Evolutionary conservation across 2,888 invertebrate species (phyloP).

Genomic region (Xestia ashworthii): DNA sequence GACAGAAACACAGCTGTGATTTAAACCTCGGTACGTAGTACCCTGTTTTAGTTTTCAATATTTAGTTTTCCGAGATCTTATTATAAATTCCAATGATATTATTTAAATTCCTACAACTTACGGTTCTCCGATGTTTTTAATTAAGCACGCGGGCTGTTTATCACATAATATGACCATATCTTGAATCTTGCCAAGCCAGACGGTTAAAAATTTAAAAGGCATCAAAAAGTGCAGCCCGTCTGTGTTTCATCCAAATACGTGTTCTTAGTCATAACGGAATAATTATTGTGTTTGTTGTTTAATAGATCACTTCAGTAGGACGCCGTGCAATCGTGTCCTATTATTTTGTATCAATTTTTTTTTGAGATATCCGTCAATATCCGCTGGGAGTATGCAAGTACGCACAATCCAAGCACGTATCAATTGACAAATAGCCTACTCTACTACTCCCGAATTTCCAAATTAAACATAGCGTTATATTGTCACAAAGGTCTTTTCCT

Average conservation of each 20-base stretch:
- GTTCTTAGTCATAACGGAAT: not conserved
- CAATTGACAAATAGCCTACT: not conserved
- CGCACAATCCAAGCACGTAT: not conserved
- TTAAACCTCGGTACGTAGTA: slow-evolving; percentile 70
- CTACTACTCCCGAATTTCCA: not conserved
- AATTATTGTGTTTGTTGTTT: not conserved
- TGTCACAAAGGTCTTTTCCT: slow-evolving; percentile 5
- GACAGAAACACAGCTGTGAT: slow-evolving; percentile 69
- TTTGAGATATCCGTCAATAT: not conserved
- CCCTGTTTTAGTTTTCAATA: slow-evolving; percentile 6
- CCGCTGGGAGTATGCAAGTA: not conserved
- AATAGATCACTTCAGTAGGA: not conserved
- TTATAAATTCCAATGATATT: not conserved
- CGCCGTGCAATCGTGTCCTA: not conserved
- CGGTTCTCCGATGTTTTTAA: not conserved
- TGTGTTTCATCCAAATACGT: not conserved
- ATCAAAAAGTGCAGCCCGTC: not conserved
- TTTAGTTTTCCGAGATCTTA: not conserved
- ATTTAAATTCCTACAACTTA: not conserved
- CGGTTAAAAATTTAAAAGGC: not conserved
- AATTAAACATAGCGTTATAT: not conserved
- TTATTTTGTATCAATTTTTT: not conserved
- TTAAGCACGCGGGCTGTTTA: not conserved
- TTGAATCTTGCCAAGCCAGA: not conserved
- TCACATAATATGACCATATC: not conserved